Conservation (phyloP, 1,140 invertebrate species). For the Drosophila gunungcola region DNA sequence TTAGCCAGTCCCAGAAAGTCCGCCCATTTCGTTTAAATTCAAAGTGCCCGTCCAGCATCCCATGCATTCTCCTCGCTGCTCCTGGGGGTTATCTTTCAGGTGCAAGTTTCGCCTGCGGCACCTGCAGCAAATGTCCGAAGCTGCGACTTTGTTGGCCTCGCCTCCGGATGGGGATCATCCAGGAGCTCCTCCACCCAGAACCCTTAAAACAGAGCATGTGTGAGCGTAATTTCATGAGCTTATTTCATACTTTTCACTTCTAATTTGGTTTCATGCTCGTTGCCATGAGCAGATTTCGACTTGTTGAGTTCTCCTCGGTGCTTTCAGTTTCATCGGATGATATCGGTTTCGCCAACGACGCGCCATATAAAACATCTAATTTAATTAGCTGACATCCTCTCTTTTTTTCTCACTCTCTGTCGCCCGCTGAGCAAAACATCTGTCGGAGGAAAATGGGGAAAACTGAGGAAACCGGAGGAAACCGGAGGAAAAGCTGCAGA, state of each 20-base stretch:
- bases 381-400: slow-evolving; percentile 64
- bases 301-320: slow-evolving; percentile 57
- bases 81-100: slow-evolving; percentile 51
- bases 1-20: slow-evolving; percentile 40
- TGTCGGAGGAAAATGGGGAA: background rate
- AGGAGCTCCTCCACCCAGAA: too few species aligned
- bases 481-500: background rate
- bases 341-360: slow-evolving; percentile 59
- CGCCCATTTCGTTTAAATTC: slow-evolving; percentile 51
- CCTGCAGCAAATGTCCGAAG: slow-evolving; percentile 63
- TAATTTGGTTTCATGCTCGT: slow-evolving; percentile 58
- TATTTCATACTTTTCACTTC: slow-evolving; percentile 77
- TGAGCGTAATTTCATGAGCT: slow-evolving; percentile 72
- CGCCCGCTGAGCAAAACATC: slow-evolving; percentile 7
- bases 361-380: slow-evolving; percentile 56
- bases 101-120: slow-evolving; percentile 54
- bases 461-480: background rate
- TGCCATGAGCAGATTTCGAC: slow-evolving; percentile 73
- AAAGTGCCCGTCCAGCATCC: slow-evolving; percentile 40
- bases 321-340: slow-evolving; percentile 25
- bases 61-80: too few species aligned
- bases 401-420: background rate
- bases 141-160: slow-evolving; percentile 62
- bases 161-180: slow-evolving; percentile 22
- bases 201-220: slow-evolving; percentile 5